Conservation (phyloP, 2,797 vertebrate species). For the Poeciliopsis paucimaculata region DNA sequence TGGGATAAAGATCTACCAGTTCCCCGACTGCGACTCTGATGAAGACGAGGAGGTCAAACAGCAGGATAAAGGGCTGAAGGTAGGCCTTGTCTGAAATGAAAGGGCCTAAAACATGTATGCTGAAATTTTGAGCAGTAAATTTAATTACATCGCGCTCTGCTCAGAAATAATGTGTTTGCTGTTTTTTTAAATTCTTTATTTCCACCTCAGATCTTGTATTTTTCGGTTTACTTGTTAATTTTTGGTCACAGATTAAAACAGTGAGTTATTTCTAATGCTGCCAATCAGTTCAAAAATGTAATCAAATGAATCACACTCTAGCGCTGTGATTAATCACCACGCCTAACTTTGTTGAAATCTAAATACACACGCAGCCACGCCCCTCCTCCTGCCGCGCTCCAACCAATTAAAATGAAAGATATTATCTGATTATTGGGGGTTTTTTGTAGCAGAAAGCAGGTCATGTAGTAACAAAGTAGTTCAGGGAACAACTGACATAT, state of each 20-base stretch:
- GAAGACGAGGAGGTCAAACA: constrained; percentile 95
- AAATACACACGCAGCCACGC: too few relatives aligned
- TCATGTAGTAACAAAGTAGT: too few relatives aligned
- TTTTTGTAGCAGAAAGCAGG: too few relatives aligned
- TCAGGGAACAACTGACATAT: too few relatives aligned
- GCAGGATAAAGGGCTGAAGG: constrained; percentile 94
- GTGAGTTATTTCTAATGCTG: not conserved
- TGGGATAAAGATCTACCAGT: constrained; percentile 95
- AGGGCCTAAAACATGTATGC: not conserved
- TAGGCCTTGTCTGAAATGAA: constrained; percentile 49
- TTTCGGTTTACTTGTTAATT: not conserved
- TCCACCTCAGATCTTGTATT: not conserved
- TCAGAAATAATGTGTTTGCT: not conserved
- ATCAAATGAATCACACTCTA: too few relatives aligned
- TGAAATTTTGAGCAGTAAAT: not conserved
- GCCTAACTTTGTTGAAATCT: too few relatives aligned
- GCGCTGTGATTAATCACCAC: too few relatives aligned
- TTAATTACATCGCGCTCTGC: not conserved
- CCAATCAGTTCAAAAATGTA: too few relatives aligned
- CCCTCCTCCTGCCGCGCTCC: too few relatives aligned
- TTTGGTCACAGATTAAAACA: not conserved
- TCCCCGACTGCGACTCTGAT: constrained; percentile 94
- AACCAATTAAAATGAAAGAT: too few relatives aligned
- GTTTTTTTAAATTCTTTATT: not conserved
- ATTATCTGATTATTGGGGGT: too few relatives aligned